phyloP scores from a whole-genome alignment of 2,888 invertebrate species.

The Amorpha juglandis region DNA sequence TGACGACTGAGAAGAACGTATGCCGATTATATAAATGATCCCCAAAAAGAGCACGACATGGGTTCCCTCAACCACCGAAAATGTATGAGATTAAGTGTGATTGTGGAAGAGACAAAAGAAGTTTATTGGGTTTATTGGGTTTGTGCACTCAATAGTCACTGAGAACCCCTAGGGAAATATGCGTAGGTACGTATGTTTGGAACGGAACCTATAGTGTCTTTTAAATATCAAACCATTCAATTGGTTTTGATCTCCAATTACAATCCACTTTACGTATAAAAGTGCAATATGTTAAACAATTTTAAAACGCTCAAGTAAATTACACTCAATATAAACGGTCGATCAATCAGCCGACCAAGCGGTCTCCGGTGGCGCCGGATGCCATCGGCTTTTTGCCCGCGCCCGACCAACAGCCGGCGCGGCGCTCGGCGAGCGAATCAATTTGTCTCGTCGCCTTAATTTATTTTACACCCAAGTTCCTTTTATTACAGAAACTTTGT shows the following conservation, averaged over 20 bases:
- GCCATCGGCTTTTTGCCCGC: constrained; percentile 18
- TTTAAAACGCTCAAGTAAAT: constrained; percentile 19
- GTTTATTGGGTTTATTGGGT: too few species aligned
- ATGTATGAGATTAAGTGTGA: too few species aligned
- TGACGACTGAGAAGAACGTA: too few species aligned
- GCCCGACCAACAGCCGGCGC: constrained; percentile 15
- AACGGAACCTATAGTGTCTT: background rate
- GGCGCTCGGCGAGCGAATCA: constrained; percentile 20
- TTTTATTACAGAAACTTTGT: constrained; percentile 15
- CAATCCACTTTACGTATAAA: background rate
- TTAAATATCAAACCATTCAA: background rate
- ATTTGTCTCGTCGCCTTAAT: constrained; percentile 28
- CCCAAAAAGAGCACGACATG: too few species aligned
- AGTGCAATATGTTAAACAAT: constrained; percentile 16
- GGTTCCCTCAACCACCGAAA: too few species aligned
- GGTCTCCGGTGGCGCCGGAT: constrained; percentile 17
- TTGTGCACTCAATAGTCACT: too few species aligned
- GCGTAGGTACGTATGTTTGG: too few species aligned
- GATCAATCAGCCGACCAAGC: constrained; percentile 26
- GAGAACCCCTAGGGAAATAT: too few species aligned
- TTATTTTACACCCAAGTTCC: constrained; percentile 28
- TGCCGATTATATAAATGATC: too few species aligned
- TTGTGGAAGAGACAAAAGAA: too few species aligned
- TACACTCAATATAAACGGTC: constrained; percentile 25
- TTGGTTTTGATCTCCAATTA: background rate